Evolutionary conservation across 2,888 invertebrate species (phyloP).

Genomic region (Dolichopus griseipennis): DNA sequence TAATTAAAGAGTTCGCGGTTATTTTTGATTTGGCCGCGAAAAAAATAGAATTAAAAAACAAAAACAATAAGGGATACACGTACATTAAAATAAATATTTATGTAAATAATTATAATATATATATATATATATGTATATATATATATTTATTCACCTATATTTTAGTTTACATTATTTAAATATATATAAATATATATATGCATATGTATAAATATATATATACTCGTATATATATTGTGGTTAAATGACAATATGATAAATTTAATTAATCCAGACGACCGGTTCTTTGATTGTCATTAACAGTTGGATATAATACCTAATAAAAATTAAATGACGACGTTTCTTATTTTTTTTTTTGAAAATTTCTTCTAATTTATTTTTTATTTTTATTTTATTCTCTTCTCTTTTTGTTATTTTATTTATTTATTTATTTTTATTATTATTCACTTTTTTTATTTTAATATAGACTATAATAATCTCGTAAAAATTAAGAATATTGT

Average conservation of each 20-base stretch:
- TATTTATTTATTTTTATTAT: no score
- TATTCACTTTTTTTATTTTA: background rate
- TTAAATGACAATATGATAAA: constrained; percentile 1
- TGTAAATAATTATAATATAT: no score
- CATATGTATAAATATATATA: background rate
- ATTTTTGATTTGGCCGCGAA: no score
- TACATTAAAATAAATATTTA: no score
- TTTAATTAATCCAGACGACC: background rate
- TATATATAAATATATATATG: no score
- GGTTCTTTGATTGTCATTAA: constrained; percentile 3
- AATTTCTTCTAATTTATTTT: background rate
- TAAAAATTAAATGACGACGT: background rate
- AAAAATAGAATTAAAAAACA: no score
- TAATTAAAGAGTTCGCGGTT: no score
- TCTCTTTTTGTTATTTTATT: background rate
- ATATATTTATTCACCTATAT: no score
- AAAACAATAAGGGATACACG: no score
- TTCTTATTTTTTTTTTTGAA: background rate
- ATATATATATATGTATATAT: no score
- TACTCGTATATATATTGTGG: background rate
- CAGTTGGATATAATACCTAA: constrained; percentile 3
- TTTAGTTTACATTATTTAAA: no score
- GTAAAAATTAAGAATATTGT: background rate
- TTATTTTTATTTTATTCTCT: background rate
- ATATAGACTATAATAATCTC: background rate